These are phyloP conservation scores for Clinocottus analis DNA, from an alignment of 2,113 vertebrate species.

Conservation along the genomic window DNA sequence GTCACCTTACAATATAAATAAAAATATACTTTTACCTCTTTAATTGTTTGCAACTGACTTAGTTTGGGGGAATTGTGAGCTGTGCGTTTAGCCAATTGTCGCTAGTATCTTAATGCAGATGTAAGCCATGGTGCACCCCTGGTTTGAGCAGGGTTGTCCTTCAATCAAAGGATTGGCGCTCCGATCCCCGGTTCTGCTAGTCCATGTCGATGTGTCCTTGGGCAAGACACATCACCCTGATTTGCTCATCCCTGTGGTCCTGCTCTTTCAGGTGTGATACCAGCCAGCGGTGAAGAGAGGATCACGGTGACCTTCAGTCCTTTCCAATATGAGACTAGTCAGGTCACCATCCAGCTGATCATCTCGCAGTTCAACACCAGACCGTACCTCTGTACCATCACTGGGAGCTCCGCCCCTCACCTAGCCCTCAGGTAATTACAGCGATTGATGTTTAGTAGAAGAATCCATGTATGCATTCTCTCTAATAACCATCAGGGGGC, in stretches of 20 bases:
- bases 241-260: neutral
- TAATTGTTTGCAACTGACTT: neutral
- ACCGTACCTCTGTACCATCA: constrained; percentile 89
- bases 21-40: neutral
- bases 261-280: constrained; percentile 88
- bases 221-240: too few relatives aligned
- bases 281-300: constrained; percentile 83
- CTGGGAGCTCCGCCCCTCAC: constrained; percentile 85
- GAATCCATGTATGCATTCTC: neutral
- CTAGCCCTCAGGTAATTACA: constrained; percentile 77
- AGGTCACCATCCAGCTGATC: constrained; percentile 86
- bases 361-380: constrained; percentile 91
- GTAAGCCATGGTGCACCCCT: neutral
- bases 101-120: neutral
- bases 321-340: constrained; percentile 86
- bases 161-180: too few relatives aligned
- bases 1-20: neutral
- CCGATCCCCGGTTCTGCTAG: too few relatives aligned
- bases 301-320: constrained; percentile 88
- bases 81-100: neutral
- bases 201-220: too few relatives aligned
- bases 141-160: neutral
- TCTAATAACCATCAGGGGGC: neutral
- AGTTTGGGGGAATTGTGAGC: neutral
- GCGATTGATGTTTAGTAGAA: neutral